Evolutionary conservation across 2,888 invertebrate genomes (phyloP).

Genomic region (Drosophila niveifrons): DNA sequence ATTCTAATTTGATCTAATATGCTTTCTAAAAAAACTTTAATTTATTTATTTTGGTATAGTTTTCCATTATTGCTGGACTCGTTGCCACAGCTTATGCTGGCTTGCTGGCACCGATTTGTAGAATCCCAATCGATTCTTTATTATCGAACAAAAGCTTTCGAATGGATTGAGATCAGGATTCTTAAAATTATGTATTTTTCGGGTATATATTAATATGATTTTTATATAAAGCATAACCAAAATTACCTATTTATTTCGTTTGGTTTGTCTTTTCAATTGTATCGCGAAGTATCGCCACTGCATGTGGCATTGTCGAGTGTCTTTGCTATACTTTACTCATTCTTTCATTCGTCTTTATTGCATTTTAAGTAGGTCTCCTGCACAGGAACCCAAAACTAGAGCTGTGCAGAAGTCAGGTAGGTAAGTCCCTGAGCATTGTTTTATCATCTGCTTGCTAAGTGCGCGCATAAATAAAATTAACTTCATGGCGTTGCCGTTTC

Average conservation of each 20-base stretch:
- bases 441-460: slow-evolving; percentile 74
- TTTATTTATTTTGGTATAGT: no score
- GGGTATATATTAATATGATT: no score
- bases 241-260: neutral
- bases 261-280: neutral
- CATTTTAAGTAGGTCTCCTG: slow-evolving; percentile 60
- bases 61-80: no score
- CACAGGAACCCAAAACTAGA: slow-evolving; percentile 3
- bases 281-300: neutral
- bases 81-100: no score
- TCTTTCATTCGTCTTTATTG: slow-evolving; percentile 57
- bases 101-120: no score
- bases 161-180: no score
- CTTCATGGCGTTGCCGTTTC: slow-evolving; percentile 78
- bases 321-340: slow-evolving; percentile 20
- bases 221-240: neutral
- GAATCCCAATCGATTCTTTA: no score
- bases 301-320: slow-evolving; percentile 15
- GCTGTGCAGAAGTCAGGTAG: slow-evolving; percentile 23
- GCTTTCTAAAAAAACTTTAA: no score
- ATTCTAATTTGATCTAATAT: no score
- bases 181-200: no score
- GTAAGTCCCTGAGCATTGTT: slow-evolving; percentile 60
- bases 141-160: no score
- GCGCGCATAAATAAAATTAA: slow-evolving; percentile 79